Conservation (phyloP, 53 echinoderm and acorn worm species). For the Holothuria scabra region DNA sequence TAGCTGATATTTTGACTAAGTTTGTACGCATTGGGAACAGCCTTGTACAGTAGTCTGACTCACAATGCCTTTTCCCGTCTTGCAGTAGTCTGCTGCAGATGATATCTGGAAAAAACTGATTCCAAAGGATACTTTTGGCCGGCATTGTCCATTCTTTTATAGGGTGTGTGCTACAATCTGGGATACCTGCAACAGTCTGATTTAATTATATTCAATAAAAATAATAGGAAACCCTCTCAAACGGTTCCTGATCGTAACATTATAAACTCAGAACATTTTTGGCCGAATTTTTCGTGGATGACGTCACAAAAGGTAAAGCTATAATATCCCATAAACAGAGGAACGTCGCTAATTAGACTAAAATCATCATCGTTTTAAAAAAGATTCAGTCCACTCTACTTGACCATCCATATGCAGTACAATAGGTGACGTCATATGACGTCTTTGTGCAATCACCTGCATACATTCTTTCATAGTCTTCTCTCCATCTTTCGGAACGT, state of each 20-base stretch:
- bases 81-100: background rate
- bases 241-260: slow-evolving; percentile 45
- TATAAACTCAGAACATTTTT: slow-evolving; percentile 31
- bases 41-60: background rate
- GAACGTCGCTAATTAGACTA: background rate
- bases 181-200: background rate
- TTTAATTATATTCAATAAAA: slow-evolving; percentile 21
- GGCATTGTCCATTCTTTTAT: slow-evolving; percentile 8
- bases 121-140: slow-evolving; percentile 37
- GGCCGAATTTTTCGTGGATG: slow-evolving; percentile 11
- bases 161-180: background rate
- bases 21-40: background rate
- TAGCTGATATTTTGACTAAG: background rate
- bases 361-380: slow-evolving; percentile 8
- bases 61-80: slow-evolving; percentile 8
- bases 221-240: slow-evolving; percentile 29
- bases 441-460: background rate
- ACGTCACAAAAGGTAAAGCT: slow-evolving; percentile 36
- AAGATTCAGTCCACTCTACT: background rate
- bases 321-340: slow-evolving; percentile 34
- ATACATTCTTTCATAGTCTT: slow-evolving; percentile 41
- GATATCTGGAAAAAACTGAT: slow-evolving; percentile 32
- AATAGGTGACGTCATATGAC: background rate
- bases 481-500: slow-evolving; percentile 27
- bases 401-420: slow-evolving; percentile 24